Percentiles rank a stretch among this genome's conserved stretches.
phyloP scores from a whole-genome alignment of 1,140 invertebrate species.

The Drosophila burlai region DNA sequence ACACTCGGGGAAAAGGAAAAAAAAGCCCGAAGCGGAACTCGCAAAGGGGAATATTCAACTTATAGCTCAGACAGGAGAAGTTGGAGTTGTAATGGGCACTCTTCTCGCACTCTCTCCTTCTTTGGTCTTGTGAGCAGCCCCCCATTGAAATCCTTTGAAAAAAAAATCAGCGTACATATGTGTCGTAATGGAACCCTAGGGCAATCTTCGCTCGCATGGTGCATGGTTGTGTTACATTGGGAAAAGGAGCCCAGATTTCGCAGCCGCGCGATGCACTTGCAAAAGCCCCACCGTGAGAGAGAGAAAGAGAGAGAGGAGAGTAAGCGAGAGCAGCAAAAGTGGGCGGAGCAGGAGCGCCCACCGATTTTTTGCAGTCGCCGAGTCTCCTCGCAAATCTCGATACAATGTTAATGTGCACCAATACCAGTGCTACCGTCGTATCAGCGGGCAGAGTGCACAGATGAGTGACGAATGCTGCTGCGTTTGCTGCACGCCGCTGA shows the following conservation, averaged over 20 bases:
- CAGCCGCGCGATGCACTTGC: conserved; percentile 71
- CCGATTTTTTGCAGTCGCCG: conserved; percentile 55
- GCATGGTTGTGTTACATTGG: conserved; percentile 85
- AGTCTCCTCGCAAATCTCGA: conserved; percentile 42
- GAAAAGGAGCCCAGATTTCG: conserved; percentile 84
- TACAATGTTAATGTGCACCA: conserved; percentile 37
- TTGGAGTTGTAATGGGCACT: conserved; percentile 31
- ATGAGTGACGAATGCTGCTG: conserved; percentile 41
- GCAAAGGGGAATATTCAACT: conserved; percentile 16
- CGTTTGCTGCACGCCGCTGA: conserved; percentile 69
- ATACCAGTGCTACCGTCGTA: conserved; percentile 9
- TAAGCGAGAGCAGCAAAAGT: conserved; percentile 21
- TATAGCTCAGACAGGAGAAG: conserved; percentile 19
- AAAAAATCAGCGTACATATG: conserved; percentile 37
- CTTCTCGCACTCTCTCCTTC: not conserved
- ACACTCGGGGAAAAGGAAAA: conserved; percentile 26
- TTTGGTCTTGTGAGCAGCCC: not conserved
- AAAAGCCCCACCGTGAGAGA: conserved; percentile 24
- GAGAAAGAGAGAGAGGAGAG: conserved; percentile 26
- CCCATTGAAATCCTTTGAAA: conserved; percentile 42
- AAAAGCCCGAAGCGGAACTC: conserved; percentile 14
- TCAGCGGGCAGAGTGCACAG: conserved; percentile 11
- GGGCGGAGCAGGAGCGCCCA: conserved; percentile 72
- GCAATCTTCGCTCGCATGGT: conserved; percentile 80
- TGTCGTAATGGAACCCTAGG: conserved; percentile 76